Percentiles rank a stretch among this genome's conserved stretches.
Conservation (phyloP, 2,797 vertebrate species). For the Urophycis tenuis region DNA sequence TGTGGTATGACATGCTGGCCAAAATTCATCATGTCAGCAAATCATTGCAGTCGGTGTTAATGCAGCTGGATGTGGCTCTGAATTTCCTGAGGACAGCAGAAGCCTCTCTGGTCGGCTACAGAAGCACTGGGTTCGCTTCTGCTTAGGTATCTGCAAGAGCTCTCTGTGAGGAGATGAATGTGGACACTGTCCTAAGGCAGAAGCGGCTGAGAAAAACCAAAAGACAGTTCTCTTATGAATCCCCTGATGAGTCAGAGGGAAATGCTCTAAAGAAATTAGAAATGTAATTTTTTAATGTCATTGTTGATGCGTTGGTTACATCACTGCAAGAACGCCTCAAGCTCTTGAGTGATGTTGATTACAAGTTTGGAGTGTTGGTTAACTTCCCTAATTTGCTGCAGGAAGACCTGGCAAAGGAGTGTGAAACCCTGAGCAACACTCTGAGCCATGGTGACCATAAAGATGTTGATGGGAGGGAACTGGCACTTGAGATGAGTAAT, state of each 20-base stretch:
- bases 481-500: not conserved
- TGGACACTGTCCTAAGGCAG: conserved; percentile 3
- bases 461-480: not conserved
- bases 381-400: not conserved
- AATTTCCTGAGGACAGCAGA: not conserved
- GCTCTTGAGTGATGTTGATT: too few relatives aligned
- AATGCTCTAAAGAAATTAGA: conserved; percentile 22
- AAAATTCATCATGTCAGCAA: conserved; percentile 6
- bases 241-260: conserved; percentile 6
- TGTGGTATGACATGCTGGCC: conserved; percentile 9
- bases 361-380: conserved; percentile 12
- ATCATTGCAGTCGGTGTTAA: conserved; percentile 10
- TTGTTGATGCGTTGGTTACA: conserved; percentile 19
- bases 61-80: conserved; percentile 9
- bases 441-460: conserved; percentile 6
- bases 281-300: conserved; percentile 22
- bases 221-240: conserved; percentile 23
- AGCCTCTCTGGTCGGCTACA: not conserved
- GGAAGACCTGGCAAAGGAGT: not conserved
- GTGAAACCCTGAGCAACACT: not conserved
- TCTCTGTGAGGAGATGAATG: conserved; percentile 12
- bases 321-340: conserved; percentile 22
- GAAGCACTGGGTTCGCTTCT: not conserved
- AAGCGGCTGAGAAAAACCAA: conserved; percentile 18
- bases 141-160: conserved; percentile 5